A percentile compares a stretch with the other conserved stretches of the same genome.
These are phyloP conservation scores for Hydrochoerus hydrochaeris DNA, from an alignment of 2,113 vertebrate species.

Conservation along the genomic window DNA sequence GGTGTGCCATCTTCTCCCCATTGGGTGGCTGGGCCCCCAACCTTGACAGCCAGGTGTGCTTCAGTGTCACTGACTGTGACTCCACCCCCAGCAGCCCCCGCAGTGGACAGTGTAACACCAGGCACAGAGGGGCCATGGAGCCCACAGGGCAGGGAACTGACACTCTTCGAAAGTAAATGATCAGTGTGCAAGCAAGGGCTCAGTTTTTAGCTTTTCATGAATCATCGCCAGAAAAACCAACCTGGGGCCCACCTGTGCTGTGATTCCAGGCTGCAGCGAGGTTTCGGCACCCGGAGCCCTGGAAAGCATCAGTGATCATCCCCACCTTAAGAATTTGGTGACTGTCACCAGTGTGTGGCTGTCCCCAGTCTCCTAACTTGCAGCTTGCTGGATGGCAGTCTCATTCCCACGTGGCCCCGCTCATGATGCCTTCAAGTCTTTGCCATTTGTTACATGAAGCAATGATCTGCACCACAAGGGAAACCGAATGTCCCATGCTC, in stretches of 20 bases:
- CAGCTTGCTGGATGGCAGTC: neutral
- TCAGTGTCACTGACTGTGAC: neutral
- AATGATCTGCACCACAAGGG: neutral
- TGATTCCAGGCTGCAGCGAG: neutral
- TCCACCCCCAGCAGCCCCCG: neutral
- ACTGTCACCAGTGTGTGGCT: neutral
- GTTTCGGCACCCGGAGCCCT: neutral
- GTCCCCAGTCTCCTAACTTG: neutral
- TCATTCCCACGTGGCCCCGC: neutral
- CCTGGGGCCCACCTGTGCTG: neutral
- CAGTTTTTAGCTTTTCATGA: neutral
- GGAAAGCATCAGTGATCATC: neutral
- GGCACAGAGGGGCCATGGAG: neutral
- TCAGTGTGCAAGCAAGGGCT: neutral
- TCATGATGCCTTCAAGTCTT: neutral
- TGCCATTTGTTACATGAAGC: neutral
- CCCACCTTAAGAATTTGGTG: neutral
- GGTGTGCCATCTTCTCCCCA: neutral
- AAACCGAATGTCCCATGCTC: neutral
- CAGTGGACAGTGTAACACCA: neutral
- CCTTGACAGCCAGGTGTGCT: neutral
- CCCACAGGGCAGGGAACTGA: no score
- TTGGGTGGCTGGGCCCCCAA: neutral
- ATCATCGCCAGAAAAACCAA: constrained; percentile 23
- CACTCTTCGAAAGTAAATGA: neutral